Evolutionary conservation across 2,797 vertebrate genomes (phyloP).

Genomic region (Simalia tracyae): DNA sequence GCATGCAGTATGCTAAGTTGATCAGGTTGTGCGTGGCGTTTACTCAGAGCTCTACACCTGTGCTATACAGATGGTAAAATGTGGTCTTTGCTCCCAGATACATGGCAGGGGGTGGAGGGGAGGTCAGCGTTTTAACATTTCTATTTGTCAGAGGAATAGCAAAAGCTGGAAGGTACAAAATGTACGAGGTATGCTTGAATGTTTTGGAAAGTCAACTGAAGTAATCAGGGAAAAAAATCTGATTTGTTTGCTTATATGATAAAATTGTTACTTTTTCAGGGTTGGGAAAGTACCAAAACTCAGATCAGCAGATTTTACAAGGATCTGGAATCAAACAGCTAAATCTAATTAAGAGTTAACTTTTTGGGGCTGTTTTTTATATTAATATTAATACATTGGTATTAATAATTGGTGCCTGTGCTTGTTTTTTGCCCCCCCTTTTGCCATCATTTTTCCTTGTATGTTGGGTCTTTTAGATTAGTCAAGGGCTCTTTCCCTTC

Average conservation of each 20-base stretch:
- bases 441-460: not conserved
- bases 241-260: not conserved
- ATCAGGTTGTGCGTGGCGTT: slow-evolving; percentile 46
- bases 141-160: rapidly evolving
- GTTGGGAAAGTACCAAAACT: not conserved
- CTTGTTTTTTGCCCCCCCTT: not conserved
- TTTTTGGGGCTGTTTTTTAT: not conserved
- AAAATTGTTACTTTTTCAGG: not conserved
- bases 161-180: rapidly evolving
- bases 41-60: slow-evolving; percentile 62
- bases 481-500: not conserved
- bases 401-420: not conserved
- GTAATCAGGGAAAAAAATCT: not conserved
- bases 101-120: not conserved
- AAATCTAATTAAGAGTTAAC: not conserved
- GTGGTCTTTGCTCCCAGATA: slow-evolving; percentile 14
- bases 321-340: not conserved
- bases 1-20: slow-evolving; percentile 62
- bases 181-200: rapidly evolving
- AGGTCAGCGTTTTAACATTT: rapidly evolving
- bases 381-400: not conserved
- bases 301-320: not conserved
- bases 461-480: not conserved
- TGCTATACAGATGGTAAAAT: slow-evolving; percentile 59
- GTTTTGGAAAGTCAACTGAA: not conserved